Conservation (phyloP, 2,888 invertebrate species). For the Bellardia bayeri region DNA sequence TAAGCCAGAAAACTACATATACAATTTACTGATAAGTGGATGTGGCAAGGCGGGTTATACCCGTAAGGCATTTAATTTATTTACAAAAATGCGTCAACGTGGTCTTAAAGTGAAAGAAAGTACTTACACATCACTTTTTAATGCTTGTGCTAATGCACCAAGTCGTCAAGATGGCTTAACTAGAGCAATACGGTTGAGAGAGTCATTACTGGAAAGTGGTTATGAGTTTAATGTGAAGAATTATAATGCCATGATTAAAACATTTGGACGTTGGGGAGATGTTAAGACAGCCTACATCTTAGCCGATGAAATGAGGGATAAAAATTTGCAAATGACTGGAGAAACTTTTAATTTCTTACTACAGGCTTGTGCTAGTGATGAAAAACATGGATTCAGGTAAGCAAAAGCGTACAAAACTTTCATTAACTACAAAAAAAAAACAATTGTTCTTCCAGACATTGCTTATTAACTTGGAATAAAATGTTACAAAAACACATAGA, state of each 20-base stretch:
- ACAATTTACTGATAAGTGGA: conserved; percentile 92
- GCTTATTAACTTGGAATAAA: conserved; percentile 93
- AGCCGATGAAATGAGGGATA: conserved; percentile 92
- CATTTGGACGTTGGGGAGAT: conserved; percentile 93
- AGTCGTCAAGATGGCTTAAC: conserved; percentile 88
- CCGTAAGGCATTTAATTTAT: conserved; percentile 93
- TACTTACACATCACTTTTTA: conserved; percentile 94
- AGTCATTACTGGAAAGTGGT: conserved; percentile 89
- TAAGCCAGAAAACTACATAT: conserved; percentile 91
- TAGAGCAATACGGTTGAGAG: conserved; percentile 88
- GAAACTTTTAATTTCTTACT: conserved; percentile 92
- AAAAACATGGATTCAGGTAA: conserved; percentile 89
- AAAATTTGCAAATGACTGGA: conserved; percentile 86
- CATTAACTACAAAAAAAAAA: too few species aligned
- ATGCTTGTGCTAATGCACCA: conserved; percentile 93
- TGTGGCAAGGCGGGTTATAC: conserved; percentile 94
- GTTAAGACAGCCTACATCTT: conserved; percentile 90
- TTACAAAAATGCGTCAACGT: conserved; percentile 92
- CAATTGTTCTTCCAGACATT: conserved; percentile 85
- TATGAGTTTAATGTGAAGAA: conserved; percentile 89
- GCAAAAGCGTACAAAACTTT: background rate
- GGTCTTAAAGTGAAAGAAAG: conserved; percentile 88
- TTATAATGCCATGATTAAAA: conserved; percentile 96
- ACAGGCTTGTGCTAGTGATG: conserved; percentile 93
- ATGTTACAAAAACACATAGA: conserved; percentile 88